Evolutionary conservation across 2,113 vertebrate genomes (phyloP), one percentile per base, ranked within the genome.

Genomic region (Halcyon malimbica): DNA sequence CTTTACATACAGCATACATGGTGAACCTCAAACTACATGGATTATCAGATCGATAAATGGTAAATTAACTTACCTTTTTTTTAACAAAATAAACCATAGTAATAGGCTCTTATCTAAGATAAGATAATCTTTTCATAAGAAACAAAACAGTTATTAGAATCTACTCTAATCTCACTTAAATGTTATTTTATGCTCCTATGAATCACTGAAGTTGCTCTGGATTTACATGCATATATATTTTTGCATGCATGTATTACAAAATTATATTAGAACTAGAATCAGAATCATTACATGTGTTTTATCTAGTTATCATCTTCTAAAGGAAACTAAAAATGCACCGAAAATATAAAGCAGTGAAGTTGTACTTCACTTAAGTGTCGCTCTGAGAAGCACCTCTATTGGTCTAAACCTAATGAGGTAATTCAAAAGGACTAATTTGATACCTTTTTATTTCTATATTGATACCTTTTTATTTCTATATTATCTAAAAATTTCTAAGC

Each of bases 1-100:
- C 7, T 99, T 99, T 59, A 98, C 93, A 13, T 99, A 99, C 95
- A 98, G 67, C 51, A 97, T 99, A 70, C 78, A 98, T 29, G 96
- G 98, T 39, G 88, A 97, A 57, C 92, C 98, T 69, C 97, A 98
- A 31, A 97, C 97, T 39, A 98, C 78, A 6, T 99, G 99, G 99
- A 95, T 95, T 28, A 87, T 98, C 75, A 97, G 97, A 95, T 39
- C 89, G 39, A 53, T 98, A 91, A 99, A 98, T 82, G 98, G 99
- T 99, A 97, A 98, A 97, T 82, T 67, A 19, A 87, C 7, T 29
- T 48, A 59, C 28, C 28, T 77, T 77, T 89, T 81, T 15, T 83
- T 15, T 65, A 62, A 76, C 16, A 76, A 21, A 74, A 65, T 71
- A 87, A 76, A 48, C 17, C 23, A 51, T 11, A 54, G 35, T 23